These are phyloP conservation scores for Xanthostigma xanthostigma DNA, from an alignment of 2,888 invertebrate species.

Conservation along the genomic window DNA sequence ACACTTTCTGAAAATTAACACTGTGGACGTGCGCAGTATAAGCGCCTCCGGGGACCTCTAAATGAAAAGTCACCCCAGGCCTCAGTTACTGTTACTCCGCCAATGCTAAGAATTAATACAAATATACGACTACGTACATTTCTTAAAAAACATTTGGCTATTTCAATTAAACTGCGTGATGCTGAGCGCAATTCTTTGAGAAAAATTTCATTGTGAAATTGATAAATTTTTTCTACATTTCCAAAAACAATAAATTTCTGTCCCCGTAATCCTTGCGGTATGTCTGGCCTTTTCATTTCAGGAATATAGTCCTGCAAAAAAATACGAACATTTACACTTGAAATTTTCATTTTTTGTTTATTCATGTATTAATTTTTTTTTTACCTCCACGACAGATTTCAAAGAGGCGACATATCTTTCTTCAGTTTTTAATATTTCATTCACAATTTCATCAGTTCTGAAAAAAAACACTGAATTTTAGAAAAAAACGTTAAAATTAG, in stretches of 20 bases:
- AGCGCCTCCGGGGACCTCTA: no score
- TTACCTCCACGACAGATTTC: conserved; percentile 4
- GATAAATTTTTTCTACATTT: conserved; percentile 7
- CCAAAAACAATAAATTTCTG: conserved; percentile 5
- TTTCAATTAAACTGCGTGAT: neutral
- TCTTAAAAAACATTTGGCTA: conserved; percentile 4
- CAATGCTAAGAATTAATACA: neutral
- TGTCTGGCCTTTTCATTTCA: conserved; percentile 2
- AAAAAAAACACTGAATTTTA: neutral
- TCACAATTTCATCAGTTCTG: conserved; percentile 1
- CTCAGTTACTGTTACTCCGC: no score
- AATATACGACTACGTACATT: neutral
- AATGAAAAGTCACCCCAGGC: no score
- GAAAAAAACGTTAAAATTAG: no score
- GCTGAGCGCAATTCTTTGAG: neutral
- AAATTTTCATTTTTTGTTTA: no score
- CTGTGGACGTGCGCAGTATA: no score
- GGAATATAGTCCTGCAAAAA: conserved; percentile 3
- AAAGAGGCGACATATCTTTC: conserved; percentile 2
- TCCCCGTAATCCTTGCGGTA: conserved; percentile 3
- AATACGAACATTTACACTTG: neutral
- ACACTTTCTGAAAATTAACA: no score
- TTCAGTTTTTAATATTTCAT: conserved; percentile 5
- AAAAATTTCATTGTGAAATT: conserved; percentile 3
- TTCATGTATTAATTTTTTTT: no score